These are phyloP conservation scores for Lota lota DNA, from an alignment of 2,113 vertebrate genomes.

Conservation along the genomic window DNA sequence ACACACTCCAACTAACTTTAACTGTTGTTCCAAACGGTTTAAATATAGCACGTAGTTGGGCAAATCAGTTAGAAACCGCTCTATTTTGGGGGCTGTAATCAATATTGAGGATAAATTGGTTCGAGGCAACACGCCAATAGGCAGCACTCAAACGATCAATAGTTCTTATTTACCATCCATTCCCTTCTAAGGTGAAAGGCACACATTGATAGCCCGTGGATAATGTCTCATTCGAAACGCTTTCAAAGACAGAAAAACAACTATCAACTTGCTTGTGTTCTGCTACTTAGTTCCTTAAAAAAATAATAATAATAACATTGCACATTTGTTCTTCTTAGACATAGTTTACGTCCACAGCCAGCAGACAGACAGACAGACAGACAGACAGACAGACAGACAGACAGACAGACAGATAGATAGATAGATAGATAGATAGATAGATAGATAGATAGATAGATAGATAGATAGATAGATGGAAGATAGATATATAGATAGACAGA, in stretches of 20 bases:
- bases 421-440: too few relatives aligned
- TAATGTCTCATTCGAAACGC: too few relatives aligned
- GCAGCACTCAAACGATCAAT: conserved; percentile 43
- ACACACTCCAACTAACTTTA: neutral
- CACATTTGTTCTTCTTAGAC: too few relatives aligned
- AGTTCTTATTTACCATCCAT: conserved; percentile 27
- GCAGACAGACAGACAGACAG: conserved; percentile 5
- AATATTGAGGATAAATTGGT: conserved; percentile 27
- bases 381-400: conserved; percentile 1
- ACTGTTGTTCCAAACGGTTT: conserved; percentile 16
- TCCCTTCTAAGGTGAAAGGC: neutral
- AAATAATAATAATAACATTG: too few relatives aligned
- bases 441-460: too few relatives aligned
- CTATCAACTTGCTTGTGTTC: too few relatives aligned
- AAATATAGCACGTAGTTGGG: conserved; percentile 22
- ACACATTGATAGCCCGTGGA: too few relatives aligned
- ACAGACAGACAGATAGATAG: neutral
- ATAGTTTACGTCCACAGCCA: neutral
- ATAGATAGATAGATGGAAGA: too few relatives aligned
- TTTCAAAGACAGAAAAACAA: too few relatives aligned
- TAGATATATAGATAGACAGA: too few relatives aligned
- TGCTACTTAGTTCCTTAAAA: too few relatives aligned
- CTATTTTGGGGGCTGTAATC: conserved; percentile 44
- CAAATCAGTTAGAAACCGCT: conserved; percentile 24
- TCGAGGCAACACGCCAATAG: conserved; percentile 16